phyloP scores from a whole-genome alignment of 1,140 invertebrate species.

The Whitmania pigra region DNA sequence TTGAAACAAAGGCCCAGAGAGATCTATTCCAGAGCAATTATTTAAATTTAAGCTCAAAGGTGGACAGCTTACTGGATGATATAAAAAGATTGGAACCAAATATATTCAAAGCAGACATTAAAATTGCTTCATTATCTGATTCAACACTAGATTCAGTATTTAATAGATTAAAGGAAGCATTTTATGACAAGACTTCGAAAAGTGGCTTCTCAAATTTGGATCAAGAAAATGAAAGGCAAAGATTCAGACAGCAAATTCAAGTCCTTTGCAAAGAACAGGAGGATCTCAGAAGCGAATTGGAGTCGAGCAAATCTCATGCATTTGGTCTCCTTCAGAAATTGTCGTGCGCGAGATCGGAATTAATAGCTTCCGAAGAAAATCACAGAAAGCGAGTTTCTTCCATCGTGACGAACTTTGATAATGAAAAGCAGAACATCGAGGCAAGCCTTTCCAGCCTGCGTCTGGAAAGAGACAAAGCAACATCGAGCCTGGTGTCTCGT shows the following conservation, averaged over 20 bases:
- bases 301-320: not conserved
- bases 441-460: too few relatives aligned
- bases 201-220: not conserved
- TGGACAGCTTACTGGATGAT: too few relatives aligned
- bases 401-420: not conserved
- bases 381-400: conserved; percentile 1
- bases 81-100: too few relatives aligned
- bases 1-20: too few relatives aligned
- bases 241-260: conserved; percentile 9
- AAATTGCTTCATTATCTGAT: not conserved
- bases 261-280: not conserved
- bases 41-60: too few relatives aligned
- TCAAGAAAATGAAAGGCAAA: conserved; percentile 8
- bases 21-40: too few relatives aligned
- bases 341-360: conserved; percentile 1
- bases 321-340: conserved; percentile 1
- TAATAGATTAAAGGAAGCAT: not conserved
- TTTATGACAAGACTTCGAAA: not conserved
- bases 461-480: too few relatives aligned
- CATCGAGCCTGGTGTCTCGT: too few relatives aligned
- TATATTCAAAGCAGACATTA: too few relatives aligned
- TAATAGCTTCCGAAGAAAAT: not conserved
- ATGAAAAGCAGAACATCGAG: not conserved
- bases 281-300: not conserved
- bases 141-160: not conserved